These are phyloP conservation scores for Drosophila peninsularis DNA, from an alignment of 2,888 invertebrate species.

Conservation along the genomic window DNA sequence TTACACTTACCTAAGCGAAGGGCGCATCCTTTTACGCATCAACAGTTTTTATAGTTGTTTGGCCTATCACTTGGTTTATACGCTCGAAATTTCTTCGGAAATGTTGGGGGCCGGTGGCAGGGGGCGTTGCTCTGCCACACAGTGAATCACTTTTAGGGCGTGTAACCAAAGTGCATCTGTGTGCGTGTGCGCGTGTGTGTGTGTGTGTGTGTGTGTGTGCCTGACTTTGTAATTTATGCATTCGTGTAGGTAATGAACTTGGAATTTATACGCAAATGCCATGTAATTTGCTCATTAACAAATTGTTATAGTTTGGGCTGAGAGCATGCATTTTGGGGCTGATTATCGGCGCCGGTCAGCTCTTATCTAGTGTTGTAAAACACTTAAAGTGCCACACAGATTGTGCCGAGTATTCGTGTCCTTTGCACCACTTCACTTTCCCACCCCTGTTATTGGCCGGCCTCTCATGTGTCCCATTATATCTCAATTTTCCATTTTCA, in stretches of 20 bases:
- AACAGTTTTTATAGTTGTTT: constrained; percentile 66
- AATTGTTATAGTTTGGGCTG: constrained; percentile 54
- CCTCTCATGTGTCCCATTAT: constrained; percentile 52
- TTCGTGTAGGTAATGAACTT: constrained; percentile 51
- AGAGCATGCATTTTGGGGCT: constrained; percentile 9
- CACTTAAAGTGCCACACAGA: constrained; percentile 14
- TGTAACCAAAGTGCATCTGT: constrained; percentile 37
- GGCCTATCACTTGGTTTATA: constrained; percentile 41
- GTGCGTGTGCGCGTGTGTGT: constrained; percentile 5
- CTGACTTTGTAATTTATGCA: constrained; percentile 39
- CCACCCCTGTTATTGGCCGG: constrained; percentile 39
- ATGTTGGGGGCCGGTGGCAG: not conserved
- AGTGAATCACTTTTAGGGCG: constrained; percentile 62
- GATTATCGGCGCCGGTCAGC: constrained; percentile 15
- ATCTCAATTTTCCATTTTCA: constrained; percentile 71
- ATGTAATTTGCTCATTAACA: constrained; percentile 73
- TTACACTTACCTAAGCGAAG: constrained; percentile 31
- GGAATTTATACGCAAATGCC: constrained; percentile 56
- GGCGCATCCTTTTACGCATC: constrained; percentile 73
- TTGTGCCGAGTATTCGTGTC: constrained; percentile 22
- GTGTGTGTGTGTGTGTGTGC: constrained; percentile 11
- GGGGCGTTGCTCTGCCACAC: constrained; percentile 28
- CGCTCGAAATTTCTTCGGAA: constrained; percentile 36
- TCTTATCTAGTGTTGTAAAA: constrained; percentile 29
- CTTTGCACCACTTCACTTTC: constrained; percentile 40